Percentiles rank a stretch among this genome's conserved stretches.
These are phyloP conservation scores for Calameuta filiformis DNA, from an alignment of 2,888 invertebrate genomes.

Conservation along the genomic window DNA sequence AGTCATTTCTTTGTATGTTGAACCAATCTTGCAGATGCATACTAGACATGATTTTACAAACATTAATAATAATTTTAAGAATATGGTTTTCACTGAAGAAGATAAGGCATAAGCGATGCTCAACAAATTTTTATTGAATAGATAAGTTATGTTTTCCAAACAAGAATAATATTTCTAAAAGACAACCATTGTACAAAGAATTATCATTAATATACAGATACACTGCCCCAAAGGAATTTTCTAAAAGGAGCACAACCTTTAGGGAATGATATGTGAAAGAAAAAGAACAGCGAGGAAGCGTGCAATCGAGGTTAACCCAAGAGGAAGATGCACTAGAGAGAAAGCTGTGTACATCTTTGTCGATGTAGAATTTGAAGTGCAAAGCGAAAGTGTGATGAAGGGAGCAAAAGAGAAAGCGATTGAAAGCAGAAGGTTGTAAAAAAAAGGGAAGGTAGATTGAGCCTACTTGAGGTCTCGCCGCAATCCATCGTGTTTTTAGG, in stretches of 20 bases:
- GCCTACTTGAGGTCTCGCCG: slow-evolving; percentile 64
- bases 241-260: background rate
- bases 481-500: slow-evolving; percentile 60
- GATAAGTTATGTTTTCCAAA: background rate
- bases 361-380: background rate
- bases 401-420: slow-evolving; percentile 19
- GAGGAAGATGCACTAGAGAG: background rate
- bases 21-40: background rate
- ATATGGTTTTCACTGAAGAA: background rate
- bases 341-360: background rate
- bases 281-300: background rate
- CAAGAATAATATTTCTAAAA: background rate
- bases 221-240: background rate
- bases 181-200: background rate
- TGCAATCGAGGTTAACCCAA: background rate
- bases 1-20: background rate
- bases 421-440: slow-evolving; percentile 2
- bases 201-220: background rate
- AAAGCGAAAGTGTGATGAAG: background rate
- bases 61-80: background rate
- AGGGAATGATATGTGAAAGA: background rate
- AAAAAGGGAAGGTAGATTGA: slow-evolving; percentile 32
- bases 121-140: background rate
- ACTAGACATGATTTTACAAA: background rate
- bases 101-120: background rate